Evolutionary conservation across 2,797 vertebrate species (phyloP).

Genomic region (Enteromius afrohamiltoni): DNA sequence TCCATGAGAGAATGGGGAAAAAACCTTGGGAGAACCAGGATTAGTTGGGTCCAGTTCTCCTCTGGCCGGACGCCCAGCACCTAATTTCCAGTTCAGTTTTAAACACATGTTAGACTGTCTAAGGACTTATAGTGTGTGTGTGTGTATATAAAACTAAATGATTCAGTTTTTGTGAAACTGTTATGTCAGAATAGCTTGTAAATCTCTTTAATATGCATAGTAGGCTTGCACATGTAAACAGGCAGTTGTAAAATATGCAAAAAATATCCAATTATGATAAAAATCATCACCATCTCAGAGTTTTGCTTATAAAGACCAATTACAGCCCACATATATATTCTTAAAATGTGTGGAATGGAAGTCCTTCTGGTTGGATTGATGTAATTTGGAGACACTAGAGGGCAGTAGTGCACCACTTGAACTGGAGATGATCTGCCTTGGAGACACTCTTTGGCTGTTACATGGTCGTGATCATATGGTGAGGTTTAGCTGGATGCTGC

Average conservation of each 20-base stretch:
- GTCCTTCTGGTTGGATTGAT: background rate
- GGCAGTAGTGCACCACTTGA: slow-evolving; percentile 54
- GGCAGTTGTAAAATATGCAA: background rate
- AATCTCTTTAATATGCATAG: background rate
- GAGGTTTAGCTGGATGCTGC: slow-evolving; percentile 54
- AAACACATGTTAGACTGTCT: no score
- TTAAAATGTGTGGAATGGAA: no score
- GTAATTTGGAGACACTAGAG: slow-evolving; percentile 44
- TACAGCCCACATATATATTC: background rate
- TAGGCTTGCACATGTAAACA: background rate
- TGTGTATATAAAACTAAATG: no score
- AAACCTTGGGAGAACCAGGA: no score
- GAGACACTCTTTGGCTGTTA: slow-evolving; percentile 31
- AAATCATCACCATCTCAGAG: background rate
- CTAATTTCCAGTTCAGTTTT: no score
- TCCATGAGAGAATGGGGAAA: no score
- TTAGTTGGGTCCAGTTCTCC: no score
- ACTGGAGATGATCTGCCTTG: background rate
- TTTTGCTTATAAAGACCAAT: background rate
- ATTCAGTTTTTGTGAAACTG: background rate
- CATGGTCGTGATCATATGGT: slow-evolving; percentile 48
- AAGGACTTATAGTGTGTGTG: no score
- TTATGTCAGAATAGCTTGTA: background rate
- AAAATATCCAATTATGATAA: background rate
- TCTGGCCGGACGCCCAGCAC: no score